phyloP scores from a whole-genome alignment of 2,113 vertebrate species.

The Xenopus borealis region DNA sequence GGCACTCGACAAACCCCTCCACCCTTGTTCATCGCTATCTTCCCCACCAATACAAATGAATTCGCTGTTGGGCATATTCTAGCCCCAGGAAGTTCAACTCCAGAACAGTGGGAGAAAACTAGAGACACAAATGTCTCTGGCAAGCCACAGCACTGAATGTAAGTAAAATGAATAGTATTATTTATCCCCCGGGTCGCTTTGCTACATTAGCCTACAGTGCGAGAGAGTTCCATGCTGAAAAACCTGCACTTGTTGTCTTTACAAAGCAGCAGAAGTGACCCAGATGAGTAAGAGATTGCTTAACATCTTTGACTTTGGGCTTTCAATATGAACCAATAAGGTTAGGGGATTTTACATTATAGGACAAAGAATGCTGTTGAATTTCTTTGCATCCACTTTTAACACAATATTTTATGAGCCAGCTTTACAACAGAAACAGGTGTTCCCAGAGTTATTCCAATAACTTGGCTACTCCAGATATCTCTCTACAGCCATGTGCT shows the following conservation, averaged over 20 bases:
- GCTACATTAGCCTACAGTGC: not conserved
- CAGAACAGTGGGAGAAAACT: not conserved
- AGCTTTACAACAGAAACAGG: too few relatives aligned
- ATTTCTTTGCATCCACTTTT: too few relatives aligned
- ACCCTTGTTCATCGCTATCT: not conserved
- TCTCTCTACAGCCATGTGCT: too few relatives aligned
- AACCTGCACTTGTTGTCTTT: not conserved
- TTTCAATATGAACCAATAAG: too few relatives aligned
- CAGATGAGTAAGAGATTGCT: too few relatives aligned
- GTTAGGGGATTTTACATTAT: too few relatives aligned
- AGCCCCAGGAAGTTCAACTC: not conserved
- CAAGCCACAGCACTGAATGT: not conserved
- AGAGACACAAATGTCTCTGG: not conserved
- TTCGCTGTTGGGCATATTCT: not conserved
- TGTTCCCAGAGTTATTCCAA: too few relatives aligned
- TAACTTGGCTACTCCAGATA: too few relatives aligned
- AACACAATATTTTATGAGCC: too few relatives aligned
- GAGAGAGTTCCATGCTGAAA: not conserved
- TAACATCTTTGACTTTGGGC: too few relatives aligned
- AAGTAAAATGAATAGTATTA: constrained; percentile 3
- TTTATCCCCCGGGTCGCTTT: constrained; percentile 6
- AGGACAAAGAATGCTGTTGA: too few relatives aligned
- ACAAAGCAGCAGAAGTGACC: not conserved
- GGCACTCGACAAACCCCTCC: too few relatives aligned
- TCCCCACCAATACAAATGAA: not conserved